Percentiles rank a stretch among this genome's conserved stretches.
These are phyloP conservation scores for Orbicella faveolata DNA, from an alignment of 64 coral and sea anemone genomes.

Conservation along the genomic window DNA sequence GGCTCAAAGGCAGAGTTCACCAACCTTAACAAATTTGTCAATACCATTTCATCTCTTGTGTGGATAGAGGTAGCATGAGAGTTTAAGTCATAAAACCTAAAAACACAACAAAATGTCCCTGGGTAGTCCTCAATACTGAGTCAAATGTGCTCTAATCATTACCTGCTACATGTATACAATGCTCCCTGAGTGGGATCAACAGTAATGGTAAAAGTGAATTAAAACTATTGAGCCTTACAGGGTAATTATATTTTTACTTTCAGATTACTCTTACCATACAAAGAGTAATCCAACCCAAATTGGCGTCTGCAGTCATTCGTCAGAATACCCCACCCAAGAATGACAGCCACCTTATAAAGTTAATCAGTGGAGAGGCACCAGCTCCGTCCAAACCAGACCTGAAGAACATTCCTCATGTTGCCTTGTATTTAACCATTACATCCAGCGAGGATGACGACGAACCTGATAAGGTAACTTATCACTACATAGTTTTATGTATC, in stretches of 20 bases:
- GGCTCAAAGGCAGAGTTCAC: too few species aligned
- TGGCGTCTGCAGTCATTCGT: conserved; percentile 49
- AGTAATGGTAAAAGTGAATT: neutral
- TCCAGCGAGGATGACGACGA: conserved; percentile 77
- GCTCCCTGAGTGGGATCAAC: too few species aligned
- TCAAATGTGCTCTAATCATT: too few species aligned
- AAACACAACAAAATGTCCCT: too few species aligned
- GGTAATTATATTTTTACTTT: conserved; percentile 2
- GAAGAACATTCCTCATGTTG: conserved; percentile 66
- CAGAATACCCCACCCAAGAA: conserved; percentile 49
- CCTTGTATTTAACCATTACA: conserved; percentile 71
- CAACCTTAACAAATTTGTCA: too few species aligned
- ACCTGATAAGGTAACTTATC: conserved; percentile 58
- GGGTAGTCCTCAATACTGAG: too few species aligned
- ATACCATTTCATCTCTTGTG: too few species aligned
- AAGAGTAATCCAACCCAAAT: conserved; percentile 57
- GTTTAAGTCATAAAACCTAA: too few species aligned
- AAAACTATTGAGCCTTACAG: neutral
- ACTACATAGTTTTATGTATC: too few species aligned
- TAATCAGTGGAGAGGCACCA: conserved; percentile 80
- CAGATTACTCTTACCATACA: conserved; percentile 88
- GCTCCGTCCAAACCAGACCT: conserved; percentile 53
- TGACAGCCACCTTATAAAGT: conserved; percentile 79
- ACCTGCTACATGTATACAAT: too few species aligned
- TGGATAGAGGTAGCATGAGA: too few species aligned